phyloP scores from a whole-genome alignment of 2,113 vertebrate species.

The Buteo buteo region DNA sequence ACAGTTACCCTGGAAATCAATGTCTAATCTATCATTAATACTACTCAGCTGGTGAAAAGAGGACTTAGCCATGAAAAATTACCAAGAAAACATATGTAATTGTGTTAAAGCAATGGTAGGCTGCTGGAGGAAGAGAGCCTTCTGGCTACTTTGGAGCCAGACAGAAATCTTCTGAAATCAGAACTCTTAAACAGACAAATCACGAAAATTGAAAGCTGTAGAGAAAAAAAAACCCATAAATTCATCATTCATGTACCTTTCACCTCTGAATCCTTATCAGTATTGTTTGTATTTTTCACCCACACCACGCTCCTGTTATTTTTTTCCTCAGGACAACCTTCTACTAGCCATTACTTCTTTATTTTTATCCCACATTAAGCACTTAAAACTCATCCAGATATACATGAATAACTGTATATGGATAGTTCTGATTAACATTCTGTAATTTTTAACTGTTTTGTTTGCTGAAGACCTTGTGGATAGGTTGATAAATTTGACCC shows the following conservation, averaged over 20 bases:
- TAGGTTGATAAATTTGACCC: fast-evolving
- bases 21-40: not conserved
- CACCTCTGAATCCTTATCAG: not conserved
- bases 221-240: fast-evolving
- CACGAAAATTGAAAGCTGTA: not conserved
- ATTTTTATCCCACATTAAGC: not conserved
- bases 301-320: not conserved
- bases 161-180: not conserved
- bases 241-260: not conserved
- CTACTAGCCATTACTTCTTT: not conserved
- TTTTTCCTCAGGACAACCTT: not conserved
- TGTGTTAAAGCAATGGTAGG: not conserved
- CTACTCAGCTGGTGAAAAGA: not conserved
- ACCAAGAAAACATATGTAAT: not conserved
- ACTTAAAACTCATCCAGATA: not conserved
- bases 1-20: not conserved
- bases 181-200: not conserved
- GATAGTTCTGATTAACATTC: not conserved
- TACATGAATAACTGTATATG: fast-evolving
- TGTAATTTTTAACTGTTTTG: not conserved
- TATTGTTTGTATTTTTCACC: not conserved
- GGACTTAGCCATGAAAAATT: not conserved
- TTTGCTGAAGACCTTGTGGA: not conserved
- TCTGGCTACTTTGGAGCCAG: not conserved
- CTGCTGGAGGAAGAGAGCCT: not conserved